These are phyloP conservation scores for Euclidia mi DNA, from an alignment of 2,888 invertebrate species.

Conservation along the genomic window DNA sequence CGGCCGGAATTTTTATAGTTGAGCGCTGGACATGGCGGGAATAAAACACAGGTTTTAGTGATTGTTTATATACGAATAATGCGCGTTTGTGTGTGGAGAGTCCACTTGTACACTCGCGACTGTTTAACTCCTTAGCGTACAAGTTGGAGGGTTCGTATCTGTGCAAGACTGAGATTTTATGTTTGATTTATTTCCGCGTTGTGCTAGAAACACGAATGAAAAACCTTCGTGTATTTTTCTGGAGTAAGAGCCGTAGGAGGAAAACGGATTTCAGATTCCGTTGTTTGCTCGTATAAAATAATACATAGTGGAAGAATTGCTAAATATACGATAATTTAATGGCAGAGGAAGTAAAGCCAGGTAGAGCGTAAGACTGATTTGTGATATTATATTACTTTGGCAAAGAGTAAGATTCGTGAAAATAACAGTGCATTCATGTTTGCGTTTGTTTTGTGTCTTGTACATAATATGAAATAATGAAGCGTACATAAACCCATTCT, in stretches of 20 bases:
- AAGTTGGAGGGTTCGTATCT: constrained; percentile 11
- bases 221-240: constrained; percentile 12
- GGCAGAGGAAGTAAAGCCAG: constrained; percentile 6
- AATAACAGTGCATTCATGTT: neutral
- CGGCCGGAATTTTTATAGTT: constrained; percentile 76
- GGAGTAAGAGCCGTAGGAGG: constrained; percentile 3
- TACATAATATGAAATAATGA: too few species aligned
- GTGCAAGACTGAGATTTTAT: constrained; percentile 13
- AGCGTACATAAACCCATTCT: too few species aligned
- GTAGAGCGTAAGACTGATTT: constrained; percentile 7
- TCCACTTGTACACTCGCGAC: neutral
- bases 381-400: constrained; percentile 3
- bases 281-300: constrained; percentile 16
- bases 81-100: neutral
- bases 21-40: constrained; percentile 61
- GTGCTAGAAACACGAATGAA: constrained; percentile 9
- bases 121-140: constrained; percentile 2
- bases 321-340: constrained; percentile 13
- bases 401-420: neutral
- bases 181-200: constrained; percentile 14
- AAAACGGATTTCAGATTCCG: constrained; percentile 13
- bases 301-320: constrained; percentile 6
- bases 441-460: neutral
- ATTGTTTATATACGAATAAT: constrained; percentile 56
- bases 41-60: constrained; percentile 72